Conservation (phyloP, 2,797 vertebrate genomes). For the Lemur catta region DNA sequence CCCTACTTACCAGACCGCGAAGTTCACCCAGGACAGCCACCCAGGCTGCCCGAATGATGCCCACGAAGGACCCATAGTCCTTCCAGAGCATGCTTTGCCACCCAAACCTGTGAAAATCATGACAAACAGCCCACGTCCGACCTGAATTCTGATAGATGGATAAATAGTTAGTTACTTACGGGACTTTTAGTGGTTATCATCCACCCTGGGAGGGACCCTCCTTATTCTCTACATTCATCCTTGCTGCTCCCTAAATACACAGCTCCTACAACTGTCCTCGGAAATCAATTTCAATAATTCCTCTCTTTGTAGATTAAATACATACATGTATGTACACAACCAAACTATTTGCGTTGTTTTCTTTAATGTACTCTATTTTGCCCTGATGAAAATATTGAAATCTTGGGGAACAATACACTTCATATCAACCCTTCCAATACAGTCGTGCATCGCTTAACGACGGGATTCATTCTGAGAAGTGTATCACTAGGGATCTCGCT, state of each 20-base stretch:
- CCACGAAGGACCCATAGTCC: rapidly evolving
- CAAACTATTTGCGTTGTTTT: neutral
- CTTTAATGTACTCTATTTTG: neutral
- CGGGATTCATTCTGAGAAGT: neutral
- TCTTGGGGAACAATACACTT: neutral
- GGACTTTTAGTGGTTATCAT: neutral
- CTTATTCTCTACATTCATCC: neutral
- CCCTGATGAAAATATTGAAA: neutral
- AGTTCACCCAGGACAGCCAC: neutral
- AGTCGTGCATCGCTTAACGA: neutral
- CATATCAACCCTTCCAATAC: neutral
- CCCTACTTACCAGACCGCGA: no score
- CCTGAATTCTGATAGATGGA: neutral
- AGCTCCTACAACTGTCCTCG: neutral
- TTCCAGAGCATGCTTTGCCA: neutral
- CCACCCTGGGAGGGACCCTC: neutral
- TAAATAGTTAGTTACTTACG: neutral
- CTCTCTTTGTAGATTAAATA: neutral
- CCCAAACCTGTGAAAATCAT: neutral
- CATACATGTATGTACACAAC: neutral
- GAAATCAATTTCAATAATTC: neutral
- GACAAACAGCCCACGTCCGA: neutral
- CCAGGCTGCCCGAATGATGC: neutral
- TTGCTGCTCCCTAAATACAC: neutral
- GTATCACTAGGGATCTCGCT: neutral